Percentiles rank a stretch among this genome's conserved stretches.
Evolutionary conservation across 2,113 vertebrate genomes (phyloP).

Genomic region (Sula dactylatra): DNA sequence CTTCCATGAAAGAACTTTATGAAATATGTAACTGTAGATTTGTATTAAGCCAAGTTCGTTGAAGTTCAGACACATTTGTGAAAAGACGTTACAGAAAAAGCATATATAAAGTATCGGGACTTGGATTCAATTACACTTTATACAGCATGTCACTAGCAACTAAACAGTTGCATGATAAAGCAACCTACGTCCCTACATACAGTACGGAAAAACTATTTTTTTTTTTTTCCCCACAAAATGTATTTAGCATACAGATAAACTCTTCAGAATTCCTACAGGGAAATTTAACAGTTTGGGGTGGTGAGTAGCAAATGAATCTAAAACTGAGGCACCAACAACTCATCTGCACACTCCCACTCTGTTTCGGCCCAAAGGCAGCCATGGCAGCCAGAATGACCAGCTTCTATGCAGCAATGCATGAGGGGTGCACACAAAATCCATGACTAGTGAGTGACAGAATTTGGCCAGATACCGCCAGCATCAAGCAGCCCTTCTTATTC

Average conservation of each 20-base stretch:
- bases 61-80: background rate
- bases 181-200: background rate
- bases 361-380: background rate
- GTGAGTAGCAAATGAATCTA: background rate
- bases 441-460: background rate
- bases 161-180: background rate
- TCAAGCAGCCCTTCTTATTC: background rate
- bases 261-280: background rate
- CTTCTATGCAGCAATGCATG: background rate
- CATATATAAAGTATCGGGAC: background rate
- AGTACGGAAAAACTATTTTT: background rate
- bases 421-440: background rate
- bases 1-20: background rate
- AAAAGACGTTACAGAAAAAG: background rate
- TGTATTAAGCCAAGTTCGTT: background rate
- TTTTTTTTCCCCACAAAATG: background rate
- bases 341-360: background rate
- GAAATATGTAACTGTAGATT: background rate
- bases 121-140: background rate
- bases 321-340: background rate
- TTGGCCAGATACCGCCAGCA: background rate
- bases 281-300: too few relatives aligned
- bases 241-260: slow-evolving; percentile 4
- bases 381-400: background rate
- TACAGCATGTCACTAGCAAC: background rate